Base-by-base conservation (phyloP, 1,140 invertebrate species). In the Papilio xuthus region DNA sequence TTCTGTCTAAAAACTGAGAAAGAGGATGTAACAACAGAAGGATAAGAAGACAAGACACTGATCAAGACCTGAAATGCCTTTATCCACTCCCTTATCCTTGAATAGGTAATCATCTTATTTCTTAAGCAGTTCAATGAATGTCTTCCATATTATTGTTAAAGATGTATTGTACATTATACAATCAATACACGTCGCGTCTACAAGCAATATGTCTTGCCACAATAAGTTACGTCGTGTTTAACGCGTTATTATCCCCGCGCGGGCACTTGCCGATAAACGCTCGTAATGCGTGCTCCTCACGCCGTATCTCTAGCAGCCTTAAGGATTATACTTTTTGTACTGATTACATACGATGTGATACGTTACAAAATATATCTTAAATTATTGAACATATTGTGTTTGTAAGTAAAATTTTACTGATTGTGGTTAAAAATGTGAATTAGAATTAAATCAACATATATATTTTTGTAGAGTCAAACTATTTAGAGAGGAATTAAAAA, bases 251-350 rank as follows among this genome's bases (percentile, higher is more conserved):
- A 85, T 81, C 89, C 90, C 90, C 90, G 78, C n/a, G 86, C 84
- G 90, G 79, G 82, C 82, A 88, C 85, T 92, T 90, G 82, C n/a
- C 81, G 80, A 84, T 89, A 90, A 90, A 87, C 80, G 83, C 83
- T 72, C 80, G 86, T 88, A 86, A 85, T 80, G 82, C 81, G 80
- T 85, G 84, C 84, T 32, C 75, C 82, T 88, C 88, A 88, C 86
- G 89, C 80, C 82, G 41, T 80, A 84, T 82, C 81, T 37, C 13
- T 37, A 42, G 28, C 47, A 18, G 23, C n/a, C 9, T 47, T 71
- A 60, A 41, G 42, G 13, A 67, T 41, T 76, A 47, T 73, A 50
- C 12, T 73, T 60, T 76, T 76, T 60, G 60, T 76, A 32, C n/a
- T 76, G 72, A n/a, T 76, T 42, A 53, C 50, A 53, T n/a, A 53